Evolutionary conservation across 2,113 vertebrate genomes (phyloP), one percentile per base, ranked within the genome.

Genomic region (Lophochroa leadbeateri): DNA sequence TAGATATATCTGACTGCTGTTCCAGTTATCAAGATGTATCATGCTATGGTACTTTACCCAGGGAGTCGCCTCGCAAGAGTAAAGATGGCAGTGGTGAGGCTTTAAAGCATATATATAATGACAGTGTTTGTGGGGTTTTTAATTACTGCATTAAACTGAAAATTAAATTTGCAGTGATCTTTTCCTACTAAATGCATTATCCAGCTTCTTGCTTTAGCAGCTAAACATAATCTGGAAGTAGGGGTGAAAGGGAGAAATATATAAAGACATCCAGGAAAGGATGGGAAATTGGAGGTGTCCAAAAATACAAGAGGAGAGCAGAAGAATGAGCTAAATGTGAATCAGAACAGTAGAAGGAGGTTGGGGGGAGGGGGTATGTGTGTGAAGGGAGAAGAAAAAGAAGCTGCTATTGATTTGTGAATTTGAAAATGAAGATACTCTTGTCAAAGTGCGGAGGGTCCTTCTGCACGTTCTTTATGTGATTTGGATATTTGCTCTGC

Each of bases 21-120:
- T 98, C 97, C 88, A 98, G 97, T 96, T 98, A 98, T 17, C 99
- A 98, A 53, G 99, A 99, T 20, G 92, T 98, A 16, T 98, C 98
- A 5, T 98, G 98, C 90, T 99, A 99, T 67, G 98, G 97, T 88
- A 98, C 98, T 85, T 97, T 98, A 77, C 96, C 98, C 60, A 98
- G 98, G 83, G 98, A 98, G 85, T 99, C 99, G 11, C 98, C 99
- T 69, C 97, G 98, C 87, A 99, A 98, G 96, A 98, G 78, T 97
- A 99, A 98, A 95, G 99, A 99, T 82, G 94, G 97, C 92, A 98
- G 97, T 76, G 94, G 95, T 97, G 64, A 97, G 95, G 69, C 69
- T 82, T 75, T 9, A 44, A 46, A 74, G 27, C 75, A 23, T 55
- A 41, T 31, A 9, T 0, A 0, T 55, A 49, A 53, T 33, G 50